Conservation (phyloP, 1,140 invertebrate species). For the Copidosoma floridanum region DNA sequence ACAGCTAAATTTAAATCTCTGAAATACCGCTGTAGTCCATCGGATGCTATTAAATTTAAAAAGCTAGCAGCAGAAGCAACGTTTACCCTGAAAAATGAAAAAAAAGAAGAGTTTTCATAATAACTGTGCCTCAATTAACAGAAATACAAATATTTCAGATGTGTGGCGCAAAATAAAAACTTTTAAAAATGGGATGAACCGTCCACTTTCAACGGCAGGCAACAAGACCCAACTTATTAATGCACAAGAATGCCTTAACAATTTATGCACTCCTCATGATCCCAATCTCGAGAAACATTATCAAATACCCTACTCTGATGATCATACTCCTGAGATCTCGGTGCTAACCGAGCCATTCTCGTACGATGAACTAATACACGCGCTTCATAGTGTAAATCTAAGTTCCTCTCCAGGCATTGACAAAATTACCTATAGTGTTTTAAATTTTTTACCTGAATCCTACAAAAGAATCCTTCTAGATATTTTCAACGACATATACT, state of each 20-base stretch:
- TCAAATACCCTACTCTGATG: no score
- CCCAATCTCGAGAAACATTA: no score
- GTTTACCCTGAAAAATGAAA: neutral
- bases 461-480: neutral
- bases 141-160: neutral
- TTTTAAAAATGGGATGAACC: neutral
- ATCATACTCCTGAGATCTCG: no score
- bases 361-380: neutral
- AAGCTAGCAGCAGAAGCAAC: neutral
- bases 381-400: neutral
- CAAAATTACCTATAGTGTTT: neutral
- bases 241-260: neutral
- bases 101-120: neutral
- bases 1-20: neutral
- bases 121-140: neutral
- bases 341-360: no score
- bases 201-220: neutral
- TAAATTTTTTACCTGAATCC: neutral
- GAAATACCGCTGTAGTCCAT: neutral
- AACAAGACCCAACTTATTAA: neutral
- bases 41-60: neutral
- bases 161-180: neutral
- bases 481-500: neutral
- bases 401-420: neutral
- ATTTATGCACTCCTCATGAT: neutral